Conservation (phyloP, 2,888 invertebrate genomes). For the Piscicola geometra region DNA sequence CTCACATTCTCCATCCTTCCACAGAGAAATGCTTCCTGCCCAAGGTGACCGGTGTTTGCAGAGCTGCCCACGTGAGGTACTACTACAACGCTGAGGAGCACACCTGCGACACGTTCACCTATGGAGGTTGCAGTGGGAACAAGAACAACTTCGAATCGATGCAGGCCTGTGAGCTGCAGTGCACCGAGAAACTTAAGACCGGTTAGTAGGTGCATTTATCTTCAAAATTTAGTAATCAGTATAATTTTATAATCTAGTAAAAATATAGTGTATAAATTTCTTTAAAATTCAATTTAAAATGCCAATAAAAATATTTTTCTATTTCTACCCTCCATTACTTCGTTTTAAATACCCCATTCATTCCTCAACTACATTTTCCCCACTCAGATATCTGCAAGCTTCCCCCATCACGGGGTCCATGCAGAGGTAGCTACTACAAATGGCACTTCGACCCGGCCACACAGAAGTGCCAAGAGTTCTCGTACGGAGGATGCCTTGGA, state of each 20-base stretch:
- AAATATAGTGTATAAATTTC: background rate
- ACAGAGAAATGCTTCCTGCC: constrained; percentile 43
- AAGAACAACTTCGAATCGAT: constrained; percentile 53
- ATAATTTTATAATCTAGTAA: background rate
- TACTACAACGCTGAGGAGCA: constrained; percentile 73
- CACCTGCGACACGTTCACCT: constrained; percentile 70
- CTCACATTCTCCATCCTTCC: background rate
- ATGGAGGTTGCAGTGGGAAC: constrained; percentile 84
- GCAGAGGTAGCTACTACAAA: constrained; percentile 37
- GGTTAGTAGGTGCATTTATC: constrained; percentile 31
- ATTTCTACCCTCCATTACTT: too few species aligned
- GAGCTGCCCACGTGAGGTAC: constrained; percentile 60
- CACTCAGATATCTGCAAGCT: constrained; percentile 37
- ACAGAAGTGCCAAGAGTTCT: constrained; percentile 60
- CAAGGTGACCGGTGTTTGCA: constrained; percentile 46
- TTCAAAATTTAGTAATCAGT: constrained; percentile 23
- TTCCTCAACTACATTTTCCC: too few species aligned
- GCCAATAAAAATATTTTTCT: too few species aligned
- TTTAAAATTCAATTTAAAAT: background rate
- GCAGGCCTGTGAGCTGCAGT: constrained; percentile 44
- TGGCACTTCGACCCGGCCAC: constrained; percentile 56
- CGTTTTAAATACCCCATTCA: too few species aligned
- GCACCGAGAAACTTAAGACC: constrained; percentile 40
- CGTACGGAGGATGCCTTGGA: constrained; percentile 44
- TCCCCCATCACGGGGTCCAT: constrained; percentile 38